Evolutionary conservation across 1,140 invertebrate genomes (phyloP), one percentile per base, ranked within the genome.

Genomic region (Aplysia californica): DNA sequence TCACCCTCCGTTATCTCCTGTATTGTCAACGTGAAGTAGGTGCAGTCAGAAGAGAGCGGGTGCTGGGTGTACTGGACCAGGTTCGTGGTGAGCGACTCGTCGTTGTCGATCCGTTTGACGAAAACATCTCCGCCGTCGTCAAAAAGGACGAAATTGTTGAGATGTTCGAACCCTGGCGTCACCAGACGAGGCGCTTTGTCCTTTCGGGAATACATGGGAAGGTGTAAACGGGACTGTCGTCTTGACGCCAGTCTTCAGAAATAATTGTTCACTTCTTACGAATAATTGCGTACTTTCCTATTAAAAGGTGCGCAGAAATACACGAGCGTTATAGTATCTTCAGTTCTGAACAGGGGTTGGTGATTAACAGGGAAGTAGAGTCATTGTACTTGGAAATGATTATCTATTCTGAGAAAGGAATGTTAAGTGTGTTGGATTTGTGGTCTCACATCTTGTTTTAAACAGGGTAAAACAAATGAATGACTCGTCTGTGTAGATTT

Each of bases 111-210:
- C 29, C 68, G 64, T 41, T 76, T 76, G 68, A 79, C 69, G 41
- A 66, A 66, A 21, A 79, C 74, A 58, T 76, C 74, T 0, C 68
- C 29, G 21, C 78, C 78, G 38, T 79, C 73, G 64, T 76, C 75
- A 59, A 79, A 79, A 41, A 79, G 41, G 36, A 79, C 36, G 67
- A 79, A 79, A 55, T 79, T 79, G 78, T 79, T 79, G n/a, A 67
- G 72, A 66, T 79, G 74, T 39, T 79, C 78, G 39, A 79, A 79
- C 18, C 78, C 78, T n/a, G 75, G 61, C 4, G 74, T 79, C 18
- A 59, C 35, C 1, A 72, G 21, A 2, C 59, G 58, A 2, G 78
- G 78, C 3, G 39, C 73, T 50, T 76, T 67, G 69, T 79, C 74
- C 44, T 76, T 70, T 41, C 78, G 29, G 29, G 50, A 36, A 38